phyloP scores from a whole-genome alignment of 2,888 invertebrate species.

The Epinotia bilunana region DNA sequence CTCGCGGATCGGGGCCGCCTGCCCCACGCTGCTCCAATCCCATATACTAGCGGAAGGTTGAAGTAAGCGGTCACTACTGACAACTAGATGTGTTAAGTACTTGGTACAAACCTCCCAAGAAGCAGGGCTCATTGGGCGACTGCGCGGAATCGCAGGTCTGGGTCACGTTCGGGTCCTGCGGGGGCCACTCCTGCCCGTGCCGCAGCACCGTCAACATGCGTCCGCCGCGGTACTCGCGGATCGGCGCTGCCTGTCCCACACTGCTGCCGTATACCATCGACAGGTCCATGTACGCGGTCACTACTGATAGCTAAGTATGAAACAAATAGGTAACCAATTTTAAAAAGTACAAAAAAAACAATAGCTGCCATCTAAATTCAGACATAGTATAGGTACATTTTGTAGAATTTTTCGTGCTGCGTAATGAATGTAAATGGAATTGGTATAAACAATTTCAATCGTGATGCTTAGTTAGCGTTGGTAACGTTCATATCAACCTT shows the following conservation, averaged over 20 bases:
- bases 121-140: slow-evolving; percentile 62
- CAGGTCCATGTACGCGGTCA: slow-evolving; percentile 90
- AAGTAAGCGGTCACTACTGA: slow-evolving; percentile 88
- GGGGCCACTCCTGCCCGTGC: slow-evolving; percentile 88
- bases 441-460: too few relatives aligned
- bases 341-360: background rate
- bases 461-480: too few relatives aligned
- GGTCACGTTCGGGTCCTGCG: slow-evolving; percentile 87
- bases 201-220: slow-evolving; percentile 86
- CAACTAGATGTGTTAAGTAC: slow-evolving; percentile 69
- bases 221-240: slow-evolving; percentile 89
- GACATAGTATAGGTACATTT: too few relatives aligned
- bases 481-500: too few relatives aligned
- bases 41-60: slow-evolving; percentile 93
- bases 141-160: slow-evolving; percentile 87
- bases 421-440: too few relatives aligned
- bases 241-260: slow-evolving; percentile 85
- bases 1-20: slow-evolving; percentile 87
- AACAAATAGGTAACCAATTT: background rate
- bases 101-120: background rate
- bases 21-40: slow-evolving; percentile 85
- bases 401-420: too few relatives aligned
- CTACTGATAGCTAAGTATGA: slow-evolving; percentile 85
- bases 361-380: background rate
- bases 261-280: slow-evolving; percentile 93